Evolutionary conservation across 2,797 vertebrate genomes (phyloP), one percentile per base, ranked within the genome.

Genomic region (Pelobates cultripes): DNA sequence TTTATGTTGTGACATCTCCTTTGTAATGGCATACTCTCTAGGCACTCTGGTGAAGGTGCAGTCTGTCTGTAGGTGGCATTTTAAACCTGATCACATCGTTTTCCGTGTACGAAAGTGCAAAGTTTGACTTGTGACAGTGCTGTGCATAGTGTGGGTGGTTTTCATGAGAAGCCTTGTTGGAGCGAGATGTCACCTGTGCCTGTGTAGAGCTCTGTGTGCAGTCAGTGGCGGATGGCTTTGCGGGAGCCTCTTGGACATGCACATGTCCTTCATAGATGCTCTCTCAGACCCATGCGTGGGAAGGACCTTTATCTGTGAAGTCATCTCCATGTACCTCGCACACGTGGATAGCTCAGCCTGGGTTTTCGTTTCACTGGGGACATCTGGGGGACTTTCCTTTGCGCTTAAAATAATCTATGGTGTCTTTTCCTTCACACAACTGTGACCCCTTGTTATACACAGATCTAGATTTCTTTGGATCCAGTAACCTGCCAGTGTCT

Each of bases 301-400:
- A 64, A 28, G 61, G 61, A 14, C 40, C 68, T 8, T 47, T 42
- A 6, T 10, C 10, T 10, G 45, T 12, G 7, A 43, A 17, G 43
- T 42, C 60, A 76, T 63, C 43, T 63, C 40, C 55, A 42, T 44
- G 64, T 10, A 55, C n/a, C 63, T 47, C 43, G 15, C 68, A 55
- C 80, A 77, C 68, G 74, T 82, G 75, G 75, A 73, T 13, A 4
- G 41, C 3, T 66, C n/a, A 17, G 14, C n/a, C 43, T 15, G 28
- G 61, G 43, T 43, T 77, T 73, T 51, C 60, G 4, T 82, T 77
- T 72, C 68, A 66, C 17, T 66, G 47, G 44, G 15, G 67, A 63
- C 57, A 64, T n/a, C 43, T 72, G 57, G 57, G 14, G 60, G 43
- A 51, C 67, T 60, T 72, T 79, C 47, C 66, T 28, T 28, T 42